These are phyloP conservation scores for Muscina levida DNA, from an alignment of 2,888 invertebrate genomes.

Conservation along the genomic window DNA sequence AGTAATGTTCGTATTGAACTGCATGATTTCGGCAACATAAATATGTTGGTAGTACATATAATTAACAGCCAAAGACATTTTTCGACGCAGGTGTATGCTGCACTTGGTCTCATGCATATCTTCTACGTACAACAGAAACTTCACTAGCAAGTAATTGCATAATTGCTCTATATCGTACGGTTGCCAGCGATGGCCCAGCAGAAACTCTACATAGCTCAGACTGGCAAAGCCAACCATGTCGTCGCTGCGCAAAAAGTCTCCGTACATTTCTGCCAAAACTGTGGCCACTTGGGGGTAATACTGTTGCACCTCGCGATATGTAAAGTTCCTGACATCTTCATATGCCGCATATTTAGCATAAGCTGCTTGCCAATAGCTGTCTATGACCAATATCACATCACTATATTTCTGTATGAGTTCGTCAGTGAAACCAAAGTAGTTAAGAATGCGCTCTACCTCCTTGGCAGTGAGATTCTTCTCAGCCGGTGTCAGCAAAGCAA, in stretches of 20 bases:
- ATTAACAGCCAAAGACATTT: not conserved
- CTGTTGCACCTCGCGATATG: not conserved
- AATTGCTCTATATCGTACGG: not conserved
- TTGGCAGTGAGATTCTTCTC: not conserved
- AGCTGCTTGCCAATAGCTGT: not conserved
- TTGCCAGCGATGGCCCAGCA: not conserved
- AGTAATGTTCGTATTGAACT: not conserved
- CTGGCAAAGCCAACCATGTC: not conserved
- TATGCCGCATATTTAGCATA: not conserved
- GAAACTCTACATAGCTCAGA: not conserved
- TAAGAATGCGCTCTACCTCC: not conserved
- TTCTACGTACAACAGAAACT: not conserved
- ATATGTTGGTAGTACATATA: not conserved
- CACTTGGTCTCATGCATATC: not conserved
- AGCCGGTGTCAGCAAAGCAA: not conserved
- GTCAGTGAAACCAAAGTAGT: not conserved
- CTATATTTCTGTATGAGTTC: not conserved
- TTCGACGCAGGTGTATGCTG: not conserved
- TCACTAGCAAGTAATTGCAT: not conserved
- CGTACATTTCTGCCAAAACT: not conserved
- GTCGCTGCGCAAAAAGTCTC: not conserved
- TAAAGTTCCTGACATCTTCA: not conserved
- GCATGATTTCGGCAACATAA: not conserved
- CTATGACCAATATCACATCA: not conserved
- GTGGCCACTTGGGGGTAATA: not conserved